A percentile compares a stretch with the other conserved stretches of the same genome.
phyloP scores from a whole-genome alignment of 2,113 vertebrate genomes.

The Sigmodon hispidus region DNA sequence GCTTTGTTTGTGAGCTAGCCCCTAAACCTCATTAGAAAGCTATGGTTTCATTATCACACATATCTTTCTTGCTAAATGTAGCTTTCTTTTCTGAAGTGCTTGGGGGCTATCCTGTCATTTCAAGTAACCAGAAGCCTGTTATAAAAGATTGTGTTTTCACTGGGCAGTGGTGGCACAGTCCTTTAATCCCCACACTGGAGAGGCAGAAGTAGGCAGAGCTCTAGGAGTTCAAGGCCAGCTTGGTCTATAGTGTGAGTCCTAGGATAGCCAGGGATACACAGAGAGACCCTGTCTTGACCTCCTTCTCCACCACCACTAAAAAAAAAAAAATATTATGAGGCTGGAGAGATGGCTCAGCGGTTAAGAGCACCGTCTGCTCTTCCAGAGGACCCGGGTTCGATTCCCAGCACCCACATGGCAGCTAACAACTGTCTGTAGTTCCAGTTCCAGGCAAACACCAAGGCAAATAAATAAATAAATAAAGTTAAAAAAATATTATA shows the following conservation, averaged over 20 bases:
- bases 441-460: no score
- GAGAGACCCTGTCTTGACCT: not conserved
- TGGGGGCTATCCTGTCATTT: not conserved
- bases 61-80: slow-evolving; percentile 3
- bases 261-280: not conserved
- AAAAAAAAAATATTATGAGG: no score
- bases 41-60: not conserved
- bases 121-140: not conserved
- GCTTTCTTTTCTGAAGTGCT: slow-evolving; percentile 25
- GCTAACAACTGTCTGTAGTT: no score
- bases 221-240: not conserved
- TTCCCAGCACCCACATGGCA: no score
- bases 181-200: not conserved
- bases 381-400: no score
- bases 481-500: not conserved
- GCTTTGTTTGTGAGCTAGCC: slow-evolving; percentile 2
- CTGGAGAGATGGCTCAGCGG: no score
- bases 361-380: no score
- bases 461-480: accelerated
- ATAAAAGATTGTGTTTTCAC: not conserved
- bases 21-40: not conserved
- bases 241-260: not conserved
- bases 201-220: not conserved
- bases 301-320: no score
- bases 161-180: not conserved